These are phyloP conservation scores for Acanthacorydalis orientalis DNA, from an alignment of 2,888 invertebrate genomes.

Conservation along the genomic window DNA sequence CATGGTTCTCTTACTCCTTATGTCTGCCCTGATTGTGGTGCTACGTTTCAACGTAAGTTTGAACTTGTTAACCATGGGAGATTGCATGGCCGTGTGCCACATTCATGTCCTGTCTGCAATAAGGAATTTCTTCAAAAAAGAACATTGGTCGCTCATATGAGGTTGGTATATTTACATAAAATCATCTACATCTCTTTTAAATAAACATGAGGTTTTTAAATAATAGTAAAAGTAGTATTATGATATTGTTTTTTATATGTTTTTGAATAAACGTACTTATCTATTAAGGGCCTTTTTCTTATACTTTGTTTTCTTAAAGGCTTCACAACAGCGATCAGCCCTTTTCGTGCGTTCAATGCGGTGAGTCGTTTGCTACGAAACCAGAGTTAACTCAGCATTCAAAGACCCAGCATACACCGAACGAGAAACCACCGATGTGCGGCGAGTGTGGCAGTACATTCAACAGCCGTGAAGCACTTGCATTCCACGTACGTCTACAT, in stretches of 20 bases:
- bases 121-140: slow-evolving; percentile 75
- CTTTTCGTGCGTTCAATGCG: slow-evolving; percentile 57
- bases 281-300: too few relatives aligned
- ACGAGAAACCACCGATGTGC: slow-evolving; percentile 18
- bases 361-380: slow-evolving; percentile 58
- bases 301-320: slow-evolving; percentile 20
- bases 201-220: background rate
- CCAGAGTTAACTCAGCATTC: slow-evolving; percentile 49
- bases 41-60: slow-evolving; percentile 70
- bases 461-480: slow-evolving; percentile 55
- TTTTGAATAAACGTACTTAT: background rate
- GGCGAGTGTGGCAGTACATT: slow-evolving; percentile 47
- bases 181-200: background rate
- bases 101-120: slow-evolving; percentile 65
- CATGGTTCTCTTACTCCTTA: slow-evolving; percentile 95
- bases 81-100: slow-evolving; percentile 63
- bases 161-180: slow-evolving; percentile 26
- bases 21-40: slow-evolving; percentile 80
- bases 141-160: slow-evolving; percentile 66
- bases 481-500: slow-evolving; percentile 62
- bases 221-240: background rate
- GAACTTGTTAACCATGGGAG: slow-evolving; percentile 72
- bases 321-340: slow-evolving; percentile 60
- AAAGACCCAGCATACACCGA: slow-evolving; percentile 15
- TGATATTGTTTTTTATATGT: background rate